These are phyloP conservation scores for Spicauda simplicius DNA, from an alignment of 2,888 invertebrate genomes.

Conservation along the genomic window DNA sequence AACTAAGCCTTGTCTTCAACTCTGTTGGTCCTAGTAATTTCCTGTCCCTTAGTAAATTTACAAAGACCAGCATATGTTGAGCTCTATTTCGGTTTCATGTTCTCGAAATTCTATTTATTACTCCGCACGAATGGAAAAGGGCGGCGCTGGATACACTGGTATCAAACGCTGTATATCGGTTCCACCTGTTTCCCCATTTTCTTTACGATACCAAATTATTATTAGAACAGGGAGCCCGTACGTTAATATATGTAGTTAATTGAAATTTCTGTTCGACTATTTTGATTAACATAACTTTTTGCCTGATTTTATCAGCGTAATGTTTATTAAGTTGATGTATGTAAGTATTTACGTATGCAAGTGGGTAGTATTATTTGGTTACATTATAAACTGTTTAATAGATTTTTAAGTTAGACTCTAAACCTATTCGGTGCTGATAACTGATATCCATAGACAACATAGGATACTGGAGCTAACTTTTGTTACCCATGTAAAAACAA, in stretches of 20 bases:
- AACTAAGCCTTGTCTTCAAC: constrained; percentile 38
- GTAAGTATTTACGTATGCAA: too few species aligned
- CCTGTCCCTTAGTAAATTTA: constrained; percentile 42
- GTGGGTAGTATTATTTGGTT: too few species aligned
- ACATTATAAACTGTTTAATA: too few species aligned
- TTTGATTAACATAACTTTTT: too few species aligned
- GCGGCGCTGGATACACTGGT: constrained; percentile 16
- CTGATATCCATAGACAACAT: too few species aligned
- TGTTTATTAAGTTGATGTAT: too few species aligned
- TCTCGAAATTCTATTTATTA: neutral
- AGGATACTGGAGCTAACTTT: too few species aligned
- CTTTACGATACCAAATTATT: constrained; percentile 33
- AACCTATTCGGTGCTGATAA: too few species aligned
- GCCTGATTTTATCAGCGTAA: too few species aligned
- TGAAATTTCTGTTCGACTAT: neutral
- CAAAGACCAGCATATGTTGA: constrained; percentile 35
- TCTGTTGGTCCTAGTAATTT: constrained; percentile 42
- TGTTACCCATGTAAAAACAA: too few species aligned
- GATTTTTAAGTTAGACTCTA: too few species aligned
- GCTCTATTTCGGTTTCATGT: constrained; percentile 4
- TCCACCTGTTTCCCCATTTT: constrained; percentile 42
- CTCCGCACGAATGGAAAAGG: neutral
- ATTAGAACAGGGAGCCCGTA: constrained; percentile 8
- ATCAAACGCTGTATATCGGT: constrained; percentile 34
- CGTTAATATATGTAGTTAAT: constrained; percentile 4